A percentile compares a stretch with the other conserved stretches of the same genome.
Evolutionary conservation across 2,797 vertebrate species (phyloP).

Genomic region (Naso thynnoides): DNA sequence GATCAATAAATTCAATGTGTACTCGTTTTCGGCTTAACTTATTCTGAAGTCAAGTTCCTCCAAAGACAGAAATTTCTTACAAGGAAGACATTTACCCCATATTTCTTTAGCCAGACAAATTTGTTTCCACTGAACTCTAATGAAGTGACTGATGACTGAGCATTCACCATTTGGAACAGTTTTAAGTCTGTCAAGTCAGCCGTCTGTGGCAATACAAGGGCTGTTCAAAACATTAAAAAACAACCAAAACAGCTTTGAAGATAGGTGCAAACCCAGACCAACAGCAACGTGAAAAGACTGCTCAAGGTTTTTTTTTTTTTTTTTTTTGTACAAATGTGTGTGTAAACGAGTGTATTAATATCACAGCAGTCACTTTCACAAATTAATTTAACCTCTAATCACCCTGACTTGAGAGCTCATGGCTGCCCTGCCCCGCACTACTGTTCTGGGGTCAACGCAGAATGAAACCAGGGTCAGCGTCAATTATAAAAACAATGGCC

Average conservation of each 20-base stretch:
- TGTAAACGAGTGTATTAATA: constrained; percentile 57
- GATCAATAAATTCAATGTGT: constrained; percentile 20
- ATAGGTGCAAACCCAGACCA: background rate
- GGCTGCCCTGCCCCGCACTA: constrained; percentile 23
- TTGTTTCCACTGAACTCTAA: background rate
- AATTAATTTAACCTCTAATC: constrained; percentile 76
- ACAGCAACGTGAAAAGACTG: background rate
- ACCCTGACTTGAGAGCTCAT: constrained; percentile 44
- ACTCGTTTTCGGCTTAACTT: constrained; percentile 2
- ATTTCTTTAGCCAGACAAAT: background rate
- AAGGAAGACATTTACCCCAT: background rate
- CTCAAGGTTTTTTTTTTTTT: constrained; percentile 5
- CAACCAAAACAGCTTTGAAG: background rate
- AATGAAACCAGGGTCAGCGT: constrained; percentile 57
- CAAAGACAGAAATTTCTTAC: background rate
- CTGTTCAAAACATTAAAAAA: background rate
- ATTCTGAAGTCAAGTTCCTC: background rate
- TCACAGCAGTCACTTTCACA: constrained; percentile 51
- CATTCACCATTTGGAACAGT: constrained; percentile 3
- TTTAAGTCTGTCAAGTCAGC: constrained; percentile 2
- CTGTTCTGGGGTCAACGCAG: constrained; percentile 46
- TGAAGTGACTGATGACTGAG: background rate
- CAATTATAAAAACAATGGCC: constrained; percentile 76
- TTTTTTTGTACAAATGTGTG: too few species aligned
- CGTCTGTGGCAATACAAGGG: background rate